Evolutionary conservation across 92 coral and sea anemone species (phyloP).

Genomic region (Zoanthus gigantus): DNA sequence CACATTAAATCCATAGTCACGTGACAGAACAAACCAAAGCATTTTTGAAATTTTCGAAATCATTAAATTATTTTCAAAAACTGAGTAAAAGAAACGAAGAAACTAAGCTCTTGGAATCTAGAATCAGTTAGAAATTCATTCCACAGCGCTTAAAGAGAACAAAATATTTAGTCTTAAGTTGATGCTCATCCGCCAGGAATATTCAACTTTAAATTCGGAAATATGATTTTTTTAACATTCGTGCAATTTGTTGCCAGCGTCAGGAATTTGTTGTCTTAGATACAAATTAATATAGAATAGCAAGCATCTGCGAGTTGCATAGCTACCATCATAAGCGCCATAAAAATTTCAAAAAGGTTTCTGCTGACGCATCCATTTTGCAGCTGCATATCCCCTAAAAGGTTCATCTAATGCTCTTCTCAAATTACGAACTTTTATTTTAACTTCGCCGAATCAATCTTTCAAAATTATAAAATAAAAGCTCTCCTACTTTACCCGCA

Average conservation of each 20-base stretch:
- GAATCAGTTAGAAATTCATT: not conserved
- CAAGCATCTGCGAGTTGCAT: not conserved
- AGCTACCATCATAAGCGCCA: slow-evolving; percentile 3
- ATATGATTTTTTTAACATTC: not conserved
- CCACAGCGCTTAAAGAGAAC: too few species aligned
- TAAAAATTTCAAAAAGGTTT: slow-evolving; percentile 23
- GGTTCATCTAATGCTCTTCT: not conserved
- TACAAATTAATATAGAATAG: not conserved
- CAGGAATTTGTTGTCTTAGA: slow-evolving; percentile 2
- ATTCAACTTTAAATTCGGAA: not conserved
- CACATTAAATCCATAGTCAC: too few species aligned
- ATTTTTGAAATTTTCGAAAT: too few species aligned
- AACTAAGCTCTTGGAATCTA: too few species aligned
- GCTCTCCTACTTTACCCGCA: too few species aligned
- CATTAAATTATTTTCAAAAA: too few species aligned
- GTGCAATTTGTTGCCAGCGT: slow-evolving; percentile 32
- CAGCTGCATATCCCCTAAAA: slow-evolving; percentile 18
- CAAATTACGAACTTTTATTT: slow-evolving; percentile 3
- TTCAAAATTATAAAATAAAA: not conserved
- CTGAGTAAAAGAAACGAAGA: too few species aligned
- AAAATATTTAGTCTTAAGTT: not conserved
- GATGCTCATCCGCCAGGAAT: not conserved
- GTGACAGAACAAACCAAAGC: too few species aligned
- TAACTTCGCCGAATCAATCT: not conserved
- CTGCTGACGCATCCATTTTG: not conserved